Percentiles rank a stretch among this genome's conserved stretches.
Conservation (phyloP, 2,113 vertebrate genomes). For the Gasterosteus nipponicus region DNA sequence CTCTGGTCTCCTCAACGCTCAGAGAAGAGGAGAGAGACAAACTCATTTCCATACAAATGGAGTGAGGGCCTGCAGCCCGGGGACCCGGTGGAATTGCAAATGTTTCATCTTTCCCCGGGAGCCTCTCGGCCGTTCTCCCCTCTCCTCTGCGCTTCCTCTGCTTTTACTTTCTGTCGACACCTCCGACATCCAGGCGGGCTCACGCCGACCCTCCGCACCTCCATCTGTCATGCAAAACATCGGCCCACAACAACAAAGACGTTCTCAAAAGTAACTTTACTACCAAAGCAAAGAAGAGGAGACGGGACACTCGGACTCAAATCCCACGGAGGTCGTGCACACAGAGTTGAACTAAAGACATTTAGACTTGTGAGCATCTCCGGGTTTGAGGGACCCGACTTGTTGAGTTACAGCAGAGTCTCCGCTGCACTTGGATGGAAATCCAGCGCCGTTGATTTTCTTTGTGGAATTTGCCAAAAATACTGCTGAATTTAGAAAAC, state of each 20-base stretch:
- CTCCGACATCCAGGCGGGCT: too few species aligned
- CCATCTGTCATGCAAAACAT: too few species aligned
- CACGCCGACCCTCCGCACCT: too few species aligned
- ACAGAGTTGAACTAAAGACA: too few species aligned
- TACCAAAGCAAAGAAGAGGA: constrained; percentile 10
- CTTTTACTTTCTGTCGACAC: too few species aligned
- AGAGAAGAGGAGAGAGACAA: constrained; percentile 76
- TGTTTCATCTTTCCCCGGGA: constrained; percentile 84
- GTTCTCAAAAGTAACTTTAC: constrained; percentile 45
- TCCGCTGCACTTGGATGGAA: neutral
- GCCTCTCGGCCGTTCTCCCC: constrained; percentile 69
- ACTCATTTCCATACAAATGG: constrained; percentile 88
- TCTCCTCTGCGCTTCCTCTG: constrained; percentile 65
- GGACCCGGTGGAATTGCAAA: constrained; percentile 83
- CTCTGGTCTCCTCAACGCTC: constrained; percentile 64
- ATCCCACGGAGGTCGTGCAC: neutral
- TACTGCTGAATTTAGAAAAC: too few species aligned
- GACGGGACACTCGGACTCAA: neutral
- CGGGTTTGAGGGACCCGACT: neutral
- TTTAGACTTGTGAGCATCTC: neutral
- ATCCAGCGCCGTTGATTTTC: too few species aligned
- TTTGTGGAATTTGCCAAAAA: neutral
- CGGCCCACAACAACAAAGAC: constrained; percentile 16
- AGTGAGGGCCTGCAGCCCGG: constrained; percentile 80
- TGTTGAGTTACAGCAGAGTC: neutral